Base-by-base conservation (phyloP, 2,113 vertebrate species). In the Zapus hudsonius region DNA sequence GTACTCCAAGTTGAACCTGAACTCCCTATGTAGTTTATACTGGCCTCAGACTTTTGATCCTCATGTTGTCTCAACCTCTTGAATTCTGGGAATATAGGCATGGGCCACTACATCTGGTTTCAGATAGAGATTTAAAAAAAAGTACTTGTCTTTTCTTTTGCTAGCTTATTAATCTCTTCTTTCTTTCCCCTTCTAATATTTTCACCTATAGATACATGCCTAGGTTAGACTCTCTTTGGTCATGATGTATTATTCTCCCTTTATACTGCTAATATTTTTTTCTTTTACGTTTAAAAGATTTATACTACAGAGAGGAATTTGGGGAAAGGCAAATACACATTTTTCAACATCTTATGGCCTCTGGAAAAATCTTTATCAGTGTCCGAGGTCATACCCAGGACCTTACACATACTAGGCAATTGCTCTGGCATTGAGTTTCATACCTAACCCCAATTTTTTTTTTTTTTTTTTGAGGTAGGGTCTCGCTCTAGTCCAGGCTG, bases 171-270 rank as follows among this genome's bases (percentile, higher is more conserved):
- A 74, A 74, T 8, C 52, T 52, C 52, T 52, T 52, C 52, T 52
- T 52, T 92, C 72, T 80, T 73, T 12, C 66, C 91, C 31, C 22
- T 94, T 63, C 57, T 86, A 81, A 78, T 92, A 90, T 66, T 67
- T 92, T 83, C 47, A 87, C 40, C 87, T 82, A 90, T 20, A 79
- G 16, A 90, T 61, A 38, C 16, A 70, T 44, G 55, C 23, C 33
- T 57, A 79, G 27, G 66, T 69, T 69, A 85, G 23, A 88, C 57
- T 1, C 27, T 88, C 23, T n/a, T 66, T 78, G 52, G 76, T 73
- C 31, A 92, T 3, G 11, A 72, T 57, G 52, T 5, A 57, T 57
- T 67, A 84, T 70, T 72, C 10, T 75, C 92, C 44, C n/a, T 61
- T 83, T 93, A 83, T 29, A 73, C 11, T 89, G 7, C 72, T 78